phyloP scores from a whole-genome alignment of 2,113 vertebrate species.

The Chloroceryle aenea region DNA sequence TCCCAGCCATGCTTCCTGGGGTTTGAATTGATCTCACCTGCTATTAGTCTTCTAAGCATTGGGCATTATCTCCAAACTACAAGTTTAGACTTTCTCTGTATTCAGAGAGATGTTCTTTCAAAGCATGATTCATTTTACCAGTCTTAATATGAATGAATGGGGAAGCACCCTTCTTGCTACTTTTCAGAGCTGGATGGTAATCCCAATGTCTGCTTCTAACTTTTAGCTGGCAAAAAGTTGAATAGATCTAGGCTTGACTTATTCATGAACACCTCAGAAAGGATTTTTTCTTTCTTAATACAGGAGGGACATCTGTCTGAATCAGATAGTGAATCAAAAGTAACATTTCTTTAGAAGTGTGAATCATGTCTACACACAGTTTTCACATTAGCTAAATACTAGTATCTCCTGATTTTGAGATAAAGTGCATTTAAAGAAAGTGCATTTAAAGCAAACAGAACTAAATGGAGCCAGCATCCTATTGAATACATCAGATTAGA shows the following conservation, averaged over 20 bases:
- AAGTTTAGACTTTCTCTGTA: background rate
- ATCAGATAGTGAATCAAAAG: background rate
- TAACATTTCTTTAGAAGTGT: background rate
- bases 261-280: background rate
- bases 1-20: background rate
- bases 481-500: background rate
- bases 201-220: background rate
- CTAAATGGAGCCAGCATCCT: background rate
- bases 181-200: background rate
- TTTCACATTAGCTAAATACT: background rate
- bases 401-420: background rate
- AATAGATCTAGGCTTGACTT: background rate
- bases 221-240: background rate
- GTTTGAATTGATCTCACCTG: background rate
- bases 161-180: background rate
- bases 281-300: background rate
- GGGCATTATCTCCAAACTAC: background rate
- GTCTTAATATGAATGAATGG: background rate
- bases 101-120: background rate
- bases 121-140: background rate
- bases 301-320: background rate
- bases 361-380: background rate
- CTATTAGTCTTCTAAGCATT: background rate
- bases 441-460: background rate
- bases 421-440: background rate